Conservation (phyloP, 2,113 vertebrate species). For the Pelodiscus sinensis region DNA sequence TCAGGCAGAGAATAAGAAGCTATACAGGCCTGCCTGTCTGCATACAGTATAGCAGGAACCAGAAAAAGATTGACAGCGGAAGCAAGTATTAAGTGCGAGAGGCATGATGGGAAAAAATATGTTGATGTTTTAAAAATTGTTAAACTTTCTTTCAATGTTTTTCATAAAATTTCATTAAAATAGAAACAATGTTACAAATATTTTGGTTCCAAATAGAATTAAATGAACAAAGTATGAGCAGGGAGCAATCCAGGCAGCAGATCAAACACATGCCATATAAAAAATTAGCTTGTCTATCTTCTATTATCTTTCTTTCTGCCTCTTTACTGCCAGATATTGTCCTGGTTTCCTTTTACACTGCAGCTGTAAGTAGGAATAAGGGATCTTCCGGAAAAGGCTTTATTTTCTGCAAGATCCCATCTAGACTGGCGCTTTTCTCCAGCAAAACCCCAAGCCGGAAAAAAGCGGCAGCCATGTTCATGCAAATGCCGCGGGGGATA, state of each 20-base stretch:
- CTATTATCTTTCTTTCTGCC: background rate
- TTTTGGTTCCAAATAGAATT: background rate
- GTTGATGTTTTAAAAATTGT: fast-evolving
- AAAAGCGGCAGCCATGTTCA: no score
- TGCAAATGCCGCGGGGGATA: no score
- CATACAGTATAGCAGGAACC: background rate
- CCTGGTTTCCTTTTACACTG: background rate
- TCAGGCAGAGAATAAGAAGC: background rate
- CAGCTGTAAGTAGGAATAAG: no score
- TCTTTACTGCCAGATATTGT: background rate
- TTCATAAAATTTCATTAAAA: background rate
- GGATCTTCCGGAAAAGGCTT: no score
- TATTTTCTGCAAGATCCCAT: no score
- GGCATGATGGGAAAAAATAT: no score
- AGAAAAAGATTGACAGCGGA: background rate
- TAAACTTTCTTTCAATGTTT: background rate
- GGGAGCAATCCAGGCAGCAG: background rate
- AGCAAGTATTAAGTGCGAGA: background rate
- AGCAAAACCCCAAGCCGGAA: no score
- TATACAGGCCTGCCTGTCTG: background rate
- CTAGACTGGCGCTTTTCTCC: no score
- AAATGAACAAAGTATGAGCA: background rate
- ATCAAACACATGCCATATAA: background rate
- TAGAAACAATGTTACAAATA: background rate
- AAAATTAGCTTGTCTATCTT: background rate